Conservation (phyloP, 2,113 vertebrate genomes). For the Archilochus colubris region DNA sequence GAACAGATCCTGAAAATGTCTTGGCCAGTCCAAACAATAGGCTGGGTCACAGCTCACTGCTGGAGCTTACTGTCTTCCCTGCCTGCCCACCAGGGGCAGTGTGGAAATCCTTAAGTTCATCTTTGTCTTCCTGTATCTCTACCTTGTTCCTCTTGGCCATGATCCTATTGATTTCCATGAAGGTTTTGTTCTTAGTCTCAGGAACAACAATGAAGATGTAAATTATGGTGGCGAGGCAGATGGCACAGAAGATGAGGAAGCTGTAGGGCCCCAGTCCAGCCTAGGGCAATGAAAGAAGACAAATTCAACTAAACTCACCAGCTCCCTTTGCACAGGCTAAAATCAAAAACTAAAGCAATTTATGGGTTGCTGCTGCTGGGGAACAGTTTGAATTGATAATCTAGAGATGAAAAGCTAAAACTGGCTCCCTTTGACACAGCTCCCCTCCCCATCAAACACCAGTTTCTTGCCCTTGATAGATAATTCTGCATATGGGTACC, state of each 20-base stretch:
- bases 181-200: conserved; percentile 92
- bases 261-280: conserved; percentile 83
- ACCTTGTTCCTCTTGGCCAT: conserved; percentile 87
- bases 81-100: fast-evolving
- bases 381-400: background rate
- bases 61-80: background rate
- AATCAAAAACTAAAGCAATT: background rate
- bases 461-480: background rate
- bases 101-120: conserved; percentile 22
- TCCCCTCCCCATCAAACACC: background rate
- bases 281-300: conserved; percentile 44
- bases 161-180: conserved; percentile 89
- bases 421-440: background rate
- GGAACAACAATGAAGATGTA: conserved; percentile 88
- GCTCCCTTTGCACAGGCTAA: background rate
- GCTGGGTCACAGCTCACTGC: background rate
- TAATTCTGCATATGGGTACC: background rate
- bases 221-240: conserved; percentile 83
- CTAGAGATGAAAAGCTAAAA: background rate
- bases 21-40: background rate
- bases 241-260: conserved; percentile 86
- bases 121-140: background rate
- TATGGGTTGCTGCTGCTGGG: background rate
- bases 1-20: background rate
- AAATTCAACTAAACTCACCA: background rate